A percentile compares a stretch with the other conserved stretches of the same genome.
phyloP scores from a whole-genome alignment of 2,797 vertebrate genomes.

The Falco novaeseelandiae region DNA sequence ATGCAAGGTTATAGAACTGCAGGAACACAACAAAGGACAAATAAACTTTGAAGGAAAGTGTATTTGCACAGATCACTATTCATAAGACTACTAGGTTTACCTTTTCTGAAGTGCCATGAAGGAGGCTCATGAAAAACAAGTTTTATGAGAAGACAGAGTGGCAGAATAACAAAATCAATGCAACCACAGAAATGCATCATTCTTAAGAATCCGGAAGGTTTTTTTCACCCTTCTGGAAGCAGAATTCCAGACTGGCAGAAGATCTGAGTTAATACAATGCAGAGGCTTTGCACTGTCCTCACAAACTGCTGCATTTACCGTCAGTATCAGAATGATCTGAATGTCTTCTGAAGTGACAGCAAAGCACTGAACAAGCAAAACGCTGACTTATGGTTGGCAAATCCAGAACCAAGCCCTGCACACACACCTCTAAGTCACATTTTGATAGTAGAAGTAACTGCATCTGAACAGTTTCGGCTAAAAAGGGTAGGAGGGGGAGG shows the following conservation, averaged over 20 bases:
- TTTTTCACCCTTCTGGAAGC: not conserved
- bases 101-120: not conserved
- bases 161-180: not conserved
- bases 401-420: not conserved
- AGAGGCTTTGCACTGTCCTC: not conserved
- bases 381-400: not conserved
- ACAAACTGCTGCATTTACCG: not conserved
- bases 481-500: not conserved
- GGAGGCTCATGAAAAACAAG: not conserved
- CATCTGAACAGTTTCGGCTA: not conserved
- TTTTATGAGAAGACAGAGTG: not conserved
- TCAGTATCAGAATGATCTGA: not conserved
- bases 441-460: not conserved
- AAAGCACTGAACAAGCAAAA: not conserved
- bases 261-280: not conserved
- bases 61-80: not conserved
- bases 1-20: not conserved
- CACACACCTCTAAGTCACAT: not conserved
- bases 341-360: not conserved
- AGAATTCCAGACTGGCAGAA: not conserved
- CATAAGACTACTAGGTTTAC: not conserved
- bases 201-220: not conserved
- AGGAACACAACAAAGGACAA: not conserved
- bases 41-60: not conserved
- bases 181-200: not conserved